Conservation (phyloP, 2,888 invertebrate species). For the Nycteola revayana region DNA sequence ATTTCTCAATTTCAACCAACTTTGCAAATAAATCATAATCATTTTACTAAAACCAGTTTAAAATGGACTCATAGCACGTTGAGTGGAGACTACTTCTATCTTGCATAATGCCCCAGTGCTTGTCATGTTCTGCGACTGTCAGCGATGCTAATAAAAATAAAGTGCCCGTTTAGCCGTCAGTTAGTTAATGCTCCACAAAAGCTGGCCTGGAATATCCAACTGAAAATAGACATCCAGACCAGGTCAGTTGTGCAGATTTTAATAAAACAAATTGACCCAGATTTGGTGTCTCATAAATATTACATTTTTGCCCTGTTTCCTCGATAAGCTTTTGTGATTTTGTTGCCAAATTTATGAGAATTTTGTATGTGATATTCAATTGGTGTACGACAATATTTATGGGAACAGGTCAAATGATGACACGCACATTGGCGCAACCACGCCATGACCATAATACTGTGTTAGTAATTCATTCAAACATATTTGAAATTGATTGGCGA, state of each 20-base stretch:
- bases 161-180: conserved; percentile 26
- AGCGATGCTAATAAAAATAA: too few species aligned
- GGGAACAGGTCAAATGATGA: conserved; percentile 24
- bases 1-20: too few species aligned
- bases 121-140: conserved; percentile 19
- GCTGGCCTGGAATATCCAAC: conserved; percentile 24
- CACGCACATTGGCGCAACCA: conserved; percentile 11
- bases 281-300: conserved; percentile 44
- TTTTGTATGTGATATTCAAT: conserved; percentile 23
- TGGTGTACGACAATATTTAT: conserved; percentile 30
- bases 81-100: too few species aligned
- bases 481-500: conserved; percentile 7
- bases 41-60: too few species aligned
- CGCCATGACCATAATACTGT: conserved; percentile 3
- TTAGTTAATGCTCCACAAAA: conserved; percentile 27
- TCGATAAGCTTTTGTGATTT: conserved; percentile 24
- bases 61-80: too few species aligned
- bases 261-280: conserved; percentile 45
- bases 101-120: too few species aligned
- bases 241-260: conserved; percentile 25
- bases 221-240: conserved; percentile 38
- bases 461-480: too few species aligned
- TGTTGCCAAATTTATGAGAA: conserved; percentile 22
- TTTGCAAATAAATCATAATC: too few species aligned
- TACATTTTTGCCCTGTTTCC: conserved; percentile 34